These are phyloP conservation scores for Cheilosia urbana DNA, from an alignment of 2,888 invertebrate genomes.

Conservation along the genomic window DNA sequence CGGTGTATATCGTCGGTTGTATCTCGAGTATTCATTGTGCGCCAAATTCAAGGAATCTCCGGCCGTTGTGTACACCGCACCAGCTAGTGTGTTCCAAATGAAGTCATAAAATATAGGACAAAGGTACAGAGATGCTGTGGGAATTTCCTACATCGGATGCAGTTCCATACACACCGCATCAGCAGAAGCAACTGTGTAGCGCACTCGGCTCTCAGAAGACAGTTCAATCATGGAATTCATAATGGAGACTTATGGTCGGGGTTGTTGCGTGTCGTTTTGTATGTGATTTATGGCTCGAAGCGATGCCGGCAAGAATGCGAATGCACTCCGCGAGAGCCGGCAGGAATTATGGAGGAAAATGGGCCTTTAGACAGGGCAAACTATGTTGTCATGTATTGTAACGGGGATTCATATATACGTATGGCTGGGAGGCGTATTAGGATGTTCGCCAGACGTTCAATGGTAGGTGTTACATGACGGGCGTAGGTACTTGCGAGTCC, in stretches of 20 bases:
- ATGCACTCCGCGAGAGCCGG: constrained; percentile 2
- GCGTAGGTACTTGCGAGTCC: not conserved
- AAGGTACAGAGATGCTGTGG: constrained; percentile 67
- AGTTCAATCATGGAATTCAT: constrained; percentile 73
- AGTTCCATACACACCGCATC: constrained; percentile 9
- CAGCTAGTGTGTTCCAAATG: constrained; percentile 71
- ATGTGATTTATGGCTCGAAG: constrained; percentile 64
- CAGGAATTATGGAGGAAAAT: constrained; percentile 40
- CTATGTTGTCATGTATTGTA: constrained; percentile 38
- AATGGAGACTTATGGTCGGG: constrained; percentile 65
- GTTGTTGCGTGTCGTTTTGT: constrained; percentile 68
- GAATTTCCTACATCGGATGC: constrained; percentile 47
- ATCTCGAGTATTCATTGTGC: constrained; percentile 49
- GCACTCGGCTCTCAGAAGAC: constrained; percentile 52
- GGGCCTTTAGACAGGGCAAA: constrained; percentile 42
- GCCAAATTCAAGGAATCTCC: constrained; percentile 52
- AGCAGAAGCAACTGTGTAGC: constrained; percentile 32
- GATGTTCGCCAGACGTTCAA: constrained; percentile 24
- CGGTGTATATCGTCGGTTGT: constrained; percentile 25
- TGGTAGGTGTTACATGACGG: constrained; percentile 13
- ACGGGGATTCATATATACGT: constrained; percentile 30
- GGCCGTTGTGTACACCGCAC: not conserved
- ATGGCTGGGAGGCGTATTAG: constrained; percentile 22
- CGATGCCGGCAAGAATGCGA: constrained; percentile 42
- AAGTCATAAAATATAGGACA: constrained; percentile 75